Evolutionary conservation across 2,888 invertebrate species (phyloP).

Genomic region (Chromoteleia sp.): DNA sequence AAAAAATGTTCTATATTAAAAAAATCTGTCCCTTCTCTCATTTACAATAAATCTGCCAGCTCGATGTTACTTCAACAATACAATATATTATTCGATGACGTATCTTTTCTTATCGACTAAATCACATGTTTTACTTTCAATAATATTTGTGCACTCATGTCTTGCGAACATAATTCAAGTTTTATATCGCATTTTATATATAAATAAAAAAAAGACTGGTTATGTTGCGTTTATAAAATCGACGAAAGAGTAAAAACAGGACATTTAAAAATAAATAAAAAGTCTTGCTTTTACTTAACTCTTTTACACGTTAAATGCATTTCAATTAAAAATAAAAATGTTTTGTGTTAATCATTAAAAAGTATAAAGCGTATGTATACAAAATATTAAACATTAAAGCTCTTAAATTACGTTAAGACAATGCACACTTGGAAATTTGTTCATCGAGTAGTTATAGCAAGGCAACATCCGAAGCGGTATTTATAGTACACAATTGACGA

Average conservation of each 20-base stretch:
- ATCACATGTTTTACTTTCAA: conserved; percentile 84
- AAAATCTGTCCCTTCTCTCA: background rate
- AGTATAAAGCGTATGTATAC: conserved; percentile 47
- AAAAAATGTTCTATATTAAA: background rate
- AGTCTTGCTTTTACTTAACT: conserved; percentile 19
- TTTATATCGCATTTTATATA: conserved; percentile 9
- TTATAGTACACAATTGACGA: conserved; percentile 63
- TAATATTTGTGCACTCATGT: conserved; percentile 78
- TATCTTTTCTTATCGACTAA: conserved; percentile 82
- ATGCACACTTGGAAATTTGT: conserved; percentile 63
- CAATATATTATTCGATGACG: conserved; percentile 76
- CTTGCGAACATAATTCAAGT: conserved; percentile 57
- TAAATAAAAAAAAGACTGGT: conserved; percentile 14
- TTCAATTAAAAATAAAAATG: conserved; percentile 10
- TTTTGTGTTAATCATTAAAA: conserved; percentile 19
- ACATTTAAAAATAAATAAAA: conserved; percentile 12
- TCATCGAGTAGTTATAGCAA: conserved; percentile 61
- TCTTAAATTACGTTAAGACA: conserved; percentile 57
- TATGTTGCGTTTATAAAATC: conserved; percentile 45
- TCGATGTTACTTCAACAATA: conserved; percentile 52
- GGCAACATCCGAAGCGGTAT: conserved; percentile 63
- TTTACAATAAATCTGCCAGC: conserved; percentile 53
- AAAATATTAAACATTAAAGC: conserved; percentile 56
- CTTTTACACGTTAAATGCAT: conserved; percentile 48
- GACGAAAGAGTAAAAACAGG: conserved; percentile 12